Conservation (phyloP, 2,113 vertebrate genomes). For the Leucoraja erinaceus region DNA sequence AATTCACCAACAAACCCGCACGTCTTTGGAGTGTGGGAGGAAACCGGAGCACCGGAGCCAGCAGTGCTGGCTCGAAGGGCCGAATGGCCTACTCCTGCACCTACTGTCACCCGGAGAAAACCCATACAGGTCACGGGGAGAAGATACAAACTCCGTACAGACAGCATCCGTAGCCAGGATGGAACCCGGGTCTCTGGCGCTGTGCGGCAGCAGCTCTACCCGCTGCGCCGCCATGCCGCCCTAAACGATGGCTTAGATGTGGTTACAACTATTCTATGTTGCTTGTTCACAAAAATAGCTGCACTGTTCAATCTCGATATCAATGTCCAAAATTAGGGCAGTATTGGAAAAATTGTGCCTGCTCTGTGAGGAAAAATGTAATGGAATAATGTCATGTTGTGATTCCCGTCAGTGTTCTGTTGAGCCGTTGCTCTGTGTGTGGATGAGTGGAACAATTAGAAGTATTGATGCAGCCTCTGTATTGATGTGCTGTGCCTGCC, state of each 20-base stretch:
- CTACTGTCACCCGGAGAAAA: too few relatives aligned
- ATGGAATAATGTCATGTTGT: neutral
- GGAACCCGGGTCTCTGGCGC: too few relatives aligned
- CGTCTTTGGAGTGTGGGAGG: too few relatives aligned
- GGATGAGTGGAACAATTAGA: neutral
- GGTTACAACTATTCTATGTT: neutral
- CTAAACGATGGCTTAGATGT: neutral
- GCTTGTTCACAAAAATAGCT: neutral
- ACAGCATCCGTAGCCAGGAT: too few relatives aligned
- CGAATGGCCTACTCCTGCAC: too few relatives aligned
- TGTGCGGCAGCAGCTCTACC: too few relatives aligned
- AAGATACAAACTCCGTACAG: too few relatives aligned
- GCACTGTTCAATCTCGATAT: neutral
- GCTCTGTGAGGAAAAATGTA: neutral
- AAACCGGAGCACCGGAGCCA: too few relatives aligned
- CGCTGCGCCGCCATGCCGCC: too few relatives aligned
- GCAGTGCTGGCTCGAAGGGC: too few relatives aligned
- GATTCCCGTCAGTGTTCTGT: neutral
- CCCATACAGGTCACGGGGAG: too few relatives aligned
- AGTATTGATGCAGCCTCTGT: neutral
- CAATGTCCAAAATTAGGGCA: neutral
- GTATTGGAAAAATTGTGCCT: neutral
- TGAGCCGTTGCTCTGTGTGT: neutral
- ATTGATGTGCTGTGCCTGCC: neutral
- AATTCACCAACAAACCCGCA: too few relatives aligned